Evolutionary conservation across 23 tunicate species (phyloP), one percentile per base, ranked within the genome.

Genomic region (Trididemnum clinides): DNA sequence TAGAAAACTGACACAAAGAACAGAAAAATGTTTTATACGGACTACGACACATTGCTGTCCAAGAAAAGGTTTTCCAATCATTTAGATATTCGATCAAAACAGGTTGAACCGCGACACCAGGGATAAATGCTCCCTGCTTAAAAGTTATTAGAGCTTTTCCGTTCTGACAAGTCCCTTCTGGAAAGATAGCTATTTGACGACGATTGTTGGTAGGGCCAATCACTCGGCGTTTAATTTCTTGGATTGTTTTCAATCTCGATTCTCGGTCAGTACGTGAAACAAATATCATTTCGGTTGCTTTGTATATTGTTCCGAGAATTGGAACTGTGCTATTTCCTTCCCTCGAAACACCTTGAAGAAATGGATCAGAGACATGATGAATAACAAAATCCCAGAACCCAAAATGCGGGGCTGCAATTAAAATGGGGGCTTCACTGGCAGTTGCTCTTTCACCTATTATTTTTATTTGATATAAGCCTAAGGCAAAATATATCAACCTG

Each of bases 91-190:
- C 64, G 21, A 94, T 26, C 29, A 70, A 34, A 33, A 89, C 90
- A 1, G 98, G 98, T 81, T 94, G 98, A 26, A 94, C 88, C 7
- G 98, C 83, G 3, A 51, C 82, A 1, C 88, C 98, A 5, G 98
- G 98, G 19, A 94, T 89, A 81, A 94, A 94, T 1, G 98, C 94
- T 0, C 98, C 98, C 0, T 90, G 66, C 82, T 94, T 94, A 57
- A 94, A 94, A n/a, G 90, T 84, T 1, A 94, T 94, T 20, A 94
- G 77, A 23, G 94, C 78, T 64, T 94, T 89, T 5, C 94, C 51
- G 57, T 94, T 94, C 5, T 90, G 89, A 64, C 98, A 94, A 39
- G 94, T 85, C 37, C 98, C 98, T 85, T 94, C 98, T 0, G 98
- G 98, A 89, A 89, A 94, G 0, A 94, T 51, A 2, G 71, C 30